Base-by-base conservation (phyloP, 2,113 vertebrate genomes). In the Pongo pygmaeus region DNA sequence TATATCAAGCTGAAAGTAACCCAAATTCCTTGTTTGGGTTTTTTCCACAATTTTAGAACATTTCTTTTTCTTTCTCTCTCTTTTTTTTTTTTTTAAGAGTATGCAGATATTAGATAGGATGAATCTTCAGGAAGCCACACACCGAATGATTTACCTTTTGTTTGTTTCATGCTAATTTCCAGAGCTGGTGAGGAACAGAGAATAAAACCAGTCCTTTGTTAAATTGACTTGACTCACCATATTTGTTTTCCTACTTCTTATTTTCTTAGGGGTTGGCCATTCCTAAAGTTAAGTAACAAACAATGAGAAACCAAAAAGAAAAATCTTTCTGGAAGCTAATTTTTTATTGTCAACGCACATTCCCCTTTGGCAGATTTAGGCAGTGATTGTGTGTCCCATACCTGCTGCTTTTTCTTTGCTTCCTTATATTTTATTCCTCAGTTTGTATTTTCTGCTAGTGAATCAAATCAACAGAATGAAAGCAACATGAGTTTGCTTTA, bases 11-110 rank as follows among this genome's bases (percentile, higher is more conserved):
- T 32, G 27, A 87, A 94, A 90, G 46, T 72, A 95, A 95, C 96
- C n/a, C 81, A 80, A 94, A 5, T 57, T 92, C 48, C 3, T 2
- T 30, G 50, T 23, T 94, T 61, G n/a, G 69, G 8, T 87, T 55
- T 87, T 96, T 97, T 90, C 90, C 89, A 95, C 84, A 93, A 61
- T 86, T 95, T 64, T 38, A 94, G 4, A 69, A 84, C 16, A 43
- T 59, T 35, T 10, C 14, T 87, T 81, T n/a, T 38, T 40, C 74
- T 40, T 38, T 18, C 4, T 27, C 67, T 75, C 1, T 10, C 43
- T 22, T 5, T 43, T 6, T 43, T 1, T 35, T 61, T 40, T 30
- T 18, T 61, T 48, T 81, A 55, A 55, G 30, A 80, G 16, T 85
- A 78, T 23, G 12, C 9, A 80, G 25, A 74, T 35, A 50, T 40